Percentiles rank a stretch among this genome's conserved stretches.
Evolutionary conservation across 1,140 invertebrate genomes (phyloP).

Genomic region (Reticulitermes speratus): DNA sequence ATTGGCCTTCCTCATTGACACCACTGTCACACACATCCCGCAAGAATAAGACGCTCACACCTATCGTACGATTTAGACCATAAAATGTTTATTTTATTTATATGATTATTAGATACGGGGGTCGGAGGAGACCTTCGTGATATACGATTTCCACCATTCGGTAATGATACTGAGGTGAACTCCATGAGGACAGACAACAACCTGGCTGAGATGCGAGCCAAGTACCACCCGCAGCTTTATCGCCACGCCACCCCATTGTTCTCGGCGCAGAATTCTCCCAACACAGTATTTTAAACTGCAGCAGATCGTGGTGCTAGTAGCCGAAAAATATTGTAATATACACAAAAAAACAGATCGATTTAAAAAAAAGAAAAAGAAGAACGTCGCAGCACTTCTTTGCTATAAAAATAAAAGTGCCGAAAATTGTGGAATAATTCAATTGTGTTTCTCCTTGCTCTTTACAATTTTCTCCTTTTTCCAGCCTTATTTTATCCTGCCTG

Average conservation of each 20-base stretch:
- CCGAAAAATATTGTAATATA: not conserved
- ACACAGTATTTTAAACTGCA: not conserved
- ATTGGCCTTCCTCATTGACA: not conserved
- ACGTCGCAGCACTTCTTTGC: not conserved
- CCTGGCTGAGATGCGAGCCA: too few relatives aligned
- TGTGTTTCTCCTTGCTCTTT: not conserved
- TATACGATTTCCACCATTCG: too few relatives aligned
- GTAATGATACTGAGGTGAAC: too few relatives aligned
- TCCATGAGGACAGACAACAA: too few relatives aligned
- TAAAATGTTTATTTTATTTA: too few relatives aligned
- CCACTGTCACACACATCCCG: not conserved
- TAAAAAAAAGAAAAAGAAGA: not conserved
- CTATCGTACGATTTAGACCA: not conserved
- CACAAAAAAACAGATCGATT: not conserved
- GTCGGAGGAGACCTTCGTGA: too few relatives aligned
- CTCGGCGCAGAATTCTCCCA: not conserved
- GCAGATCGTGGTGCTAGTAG: not conserved
- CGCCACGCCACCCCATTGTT: not conserved
- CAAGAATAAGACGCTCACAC: not conserved
- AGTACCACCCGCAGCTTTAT: too few relatives aligned
- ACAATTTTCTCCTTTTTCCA: not conserved
- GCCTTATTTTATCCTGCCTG: not conserved
- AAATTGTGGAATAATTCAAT: conserved; percentile 9
- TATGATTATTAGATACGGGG: too few relatives aligned
- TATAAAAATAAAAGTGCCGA: not conserved